Conservation (phyloP, 2,888 invertebrate genomes). For the Minunthozetes semirufus region DNA sequence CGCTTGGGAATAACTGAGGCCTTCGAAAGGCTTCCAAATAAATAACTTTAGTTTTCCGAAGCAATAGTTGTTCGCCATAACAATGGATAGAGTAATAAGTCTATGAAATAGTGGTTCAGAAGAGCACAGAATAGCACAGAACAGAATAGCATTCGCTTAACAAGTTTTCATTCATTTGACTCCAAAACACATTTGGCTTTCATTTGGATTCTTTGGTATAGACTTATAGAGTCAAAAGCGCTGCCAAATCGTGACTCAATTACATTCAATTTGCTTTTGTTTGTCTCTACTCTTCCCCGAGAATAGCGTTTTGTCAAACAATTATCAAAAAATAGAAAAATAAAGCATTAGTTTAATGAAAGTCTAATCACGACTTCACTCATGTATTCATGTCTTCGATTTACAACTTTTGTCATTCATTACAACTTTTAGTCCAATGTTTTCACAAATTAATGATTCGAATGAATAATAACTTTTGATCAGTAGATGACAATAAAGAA, state of each 20-base stretch:
- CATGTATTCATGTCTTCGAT: neutral
- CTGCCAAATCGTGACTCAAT: slow-evolving; percentile 15
- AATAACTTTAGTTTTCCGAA: slow-evolving; percentile 28
- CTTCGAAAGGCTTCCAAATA: slow-evolving; percentile 26
- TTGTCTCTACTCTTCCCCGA: slow-evolving; percentile 20
- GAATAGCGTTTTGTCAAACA: neutral
- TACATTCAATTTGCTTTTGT: slow-evolving; percentile 19
- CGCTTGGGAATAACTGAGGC: slow-evolving; percentile 1
- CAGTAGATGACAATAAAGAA: too few species aligned
- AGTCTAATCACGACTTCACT: slow-evolving; percentile 19
- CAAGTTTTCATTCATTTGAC: slow-evolving; percentile 25
- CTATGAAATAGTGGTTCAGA: slow-evolving; percentile 1
- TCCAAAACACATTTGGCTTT: slow-evolving; percentile 19
- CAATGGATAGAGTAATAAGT: slow-evolving; percentile 13
- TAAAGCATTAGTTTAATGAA: neutral
- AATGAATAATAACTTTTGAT: neutral
- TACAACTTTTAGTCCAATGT: neutral
- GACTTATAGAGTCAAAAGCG: slow-evolving; percentile 26
- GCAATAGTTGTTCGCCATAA: neutral
- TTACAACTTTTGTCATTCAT: neutral
- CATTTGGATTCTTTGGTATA: neutral
- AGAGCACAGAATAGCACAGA: too few species aligned
- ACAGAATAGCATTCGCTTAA: slow-evolving; percentile 5
- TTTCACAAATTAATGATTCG: neutral
- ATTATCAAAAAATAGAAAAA: slow-evolving; percentile 7